Evolutionary conservation across 2,113 vertebrate species (phyloP).

Genomic region (Odocoileus virginianus): DNA sequence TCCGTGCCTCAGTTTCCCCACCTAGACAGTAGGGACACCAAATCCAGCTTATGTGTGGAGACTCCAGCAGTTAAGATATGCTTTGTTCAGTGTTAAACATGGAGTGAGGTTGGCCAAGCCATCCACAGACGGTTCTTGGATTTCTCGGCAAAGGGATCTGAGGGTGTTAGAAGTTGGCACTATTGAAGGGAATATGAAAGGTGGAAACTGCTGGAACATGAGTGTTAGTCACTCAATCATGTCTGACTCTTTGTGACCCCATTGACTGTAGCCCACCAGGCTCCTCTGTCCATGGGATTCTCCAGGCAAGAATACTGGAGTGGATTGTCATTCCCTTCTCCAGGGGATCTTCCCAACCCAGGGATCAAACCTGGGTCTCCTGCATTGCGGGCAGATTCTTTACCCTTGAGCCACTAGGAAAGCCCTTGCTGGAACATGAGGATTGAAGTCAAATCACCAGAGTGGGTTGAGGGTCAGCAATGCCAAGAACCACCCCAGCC

Average conservation of each 20-base stretch:
- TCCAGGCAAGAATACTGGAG: neutral
- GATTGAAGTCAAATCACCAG: neutral
- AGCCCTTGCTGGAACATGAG: neutral
- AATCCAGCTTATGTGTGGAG: neutral
- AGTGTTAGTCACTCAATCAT: neutral
- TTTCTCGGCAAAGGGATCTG: neutral
- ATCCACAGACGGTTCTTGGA: rapidly evolving
- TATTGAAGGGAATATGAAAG: neutral
- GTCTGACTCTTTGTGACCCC: neutral
- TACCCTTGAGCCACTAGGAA: neutral
- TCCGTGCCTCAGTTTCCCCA: neutral
- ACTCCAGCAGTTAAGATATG: neutral
- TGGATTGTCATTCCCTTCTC: neutral
- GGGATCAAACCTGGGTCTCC: neutral
- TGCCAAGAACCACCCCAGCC: neutral
- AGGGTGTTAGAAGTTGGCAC: neutral
- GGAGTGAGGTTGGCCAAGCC: neutral
- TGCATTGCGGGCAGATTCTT: neutral
- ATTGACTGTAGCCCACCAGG: neutral
- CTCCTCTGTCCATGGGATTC: neutral
- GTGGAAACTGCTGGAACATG: neutral
- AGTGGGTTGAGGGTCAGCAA: neutral
- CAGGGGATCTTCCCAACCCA: neutral
- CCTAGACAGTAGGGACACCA: neutral
- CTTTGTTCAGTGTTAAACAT: neutral